Percentiles rank a stretch among this genome's conserved stretches.
Conservation (phyloP, 2,797 vertebrate genomes). For the Botia kubotai region DNA sequence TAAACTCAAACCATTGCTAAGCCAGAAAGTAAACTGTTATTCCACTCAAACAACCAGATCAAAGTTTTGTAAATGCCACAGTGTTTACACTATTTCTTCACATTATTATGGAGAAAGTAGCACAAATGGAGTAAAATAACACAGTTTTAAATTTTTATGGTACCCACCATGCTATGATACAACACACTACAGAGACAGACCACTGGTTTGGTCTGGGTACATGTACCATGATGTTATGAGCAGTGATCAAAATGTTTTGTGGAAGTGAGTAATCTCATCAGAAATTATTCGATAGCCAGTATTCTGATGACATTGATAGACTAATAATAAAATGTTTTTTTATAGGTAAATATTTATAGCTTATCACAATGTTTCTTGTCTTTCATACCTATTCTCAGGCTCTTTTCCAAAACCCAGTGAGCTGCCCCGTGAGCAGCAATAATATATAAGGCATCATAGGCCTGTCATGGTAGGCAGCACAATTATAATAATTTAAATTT, state of each 20-base stretch:
- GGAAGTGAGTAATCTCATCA: not conserved
- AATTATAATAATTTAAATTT: not conserved
- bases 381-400: not conserved
- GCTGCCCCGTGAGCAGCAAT: not conserved
- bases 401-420: slow-evolving; percentile 13
- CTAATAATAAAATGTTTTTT: not conserved
- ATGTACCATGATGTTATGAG: not conserved
- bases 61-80: no score
- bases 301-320: not conserved
- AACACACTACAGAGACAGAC: not conserved
- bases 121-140: not conserved
- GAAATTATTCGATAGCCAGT: not conserved
- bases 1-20: not conserved
- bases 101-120: not conserved
- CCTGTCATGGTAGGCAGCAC: not conserved
- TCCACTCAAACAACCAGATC: no score
- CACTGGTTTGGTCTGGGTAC: not conserved
- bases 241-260: not conserved
- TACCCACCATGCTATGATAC: not conserved
- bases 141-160: not conserved
- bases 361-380: not conserved
- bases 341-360: not conserved
- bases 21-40: no score
- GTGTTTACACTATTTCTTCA: not conserved
- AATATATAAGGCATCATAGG: not conserved